A percentile compares a stretch with the other conserved stretches of the same genome.
These are phyloP conservation scores for Dorcus parallelipipedus DNA, from an alignment of 2,888 invertebrate genomes.

Conservation along the genomic window DNA sequence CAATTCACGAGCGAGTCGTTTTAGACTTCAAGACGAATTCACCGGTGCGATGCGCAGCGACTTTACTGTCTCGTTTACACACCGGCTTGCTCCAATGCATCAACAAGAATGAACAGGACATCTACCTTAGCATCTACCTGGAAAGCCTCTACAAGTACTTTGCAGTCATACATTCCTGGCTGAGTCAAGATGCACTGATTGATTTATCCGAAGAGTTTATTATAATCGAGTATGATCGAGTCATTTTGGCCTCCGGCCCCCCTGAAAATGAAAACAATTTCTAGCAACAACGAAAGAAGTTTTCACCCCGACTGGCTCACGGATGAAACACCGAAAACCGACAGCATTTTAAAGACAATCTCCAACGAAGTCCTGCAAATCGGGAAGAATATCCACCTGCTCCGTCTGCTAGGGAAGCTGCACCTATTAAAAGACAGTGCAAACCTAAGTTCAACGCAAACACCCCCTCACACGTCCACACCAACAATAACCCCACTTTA, in stretches of 20 bases:
- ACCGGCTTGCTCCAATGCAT: slow-evolving; percentile 32
- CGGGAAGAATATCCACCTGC: slow-evolving; percentile 42
- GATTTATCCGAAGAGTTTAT: slow-evolving; percentile 42
- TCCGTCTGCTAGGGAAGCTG: slow-evolving; percentile 39
- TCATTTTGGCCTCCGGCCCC: not conserved
- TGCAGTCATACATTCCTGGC: slow-evolving; percentile 40
- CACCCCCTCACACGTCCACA: not conserved
- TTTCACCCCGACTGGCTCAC: slow-evolving; percentile 8
- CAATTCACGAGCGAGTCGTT: slow-evolving; percentile 34
- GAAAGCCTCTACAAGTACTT: slow-evolving; percentile 43
- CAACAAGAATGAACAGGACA: slow-evolving; percentile 40
- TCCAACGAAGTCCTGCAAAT: slow-evolving; percentile 38
- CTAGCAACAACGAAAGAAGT: not conserved
- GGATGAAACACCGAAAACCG: slow-evolving; percentile 26
- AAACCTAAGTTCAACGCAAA: not conserved
- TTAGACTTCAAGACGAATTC: slow-evolving; percentile 27
- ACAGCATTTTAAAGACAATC: slow-evolving; percentile 39
- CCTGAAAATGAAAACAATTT: not conserved
- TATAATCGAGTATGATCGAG: slow-evolving; percentile 32
- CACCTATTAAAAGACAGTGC: slow-evolving; percentile 25
- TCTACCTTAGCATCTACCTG: slow-evolving; percentile 41
- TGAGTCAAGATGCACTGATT: slow-evolving; percentile 36
- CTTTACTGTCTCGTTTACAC: slow-evolving; percentile 36
- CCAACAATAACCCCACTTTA: no score
- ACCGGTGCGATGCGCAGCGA: slow-evolving; percentile 31